A percentile compares a stretch with the other conserved stretches of the same genome.
Conservation (phyloP, 2,888 invertebrate genomes). For the Crepidodera aurea region DNA sequence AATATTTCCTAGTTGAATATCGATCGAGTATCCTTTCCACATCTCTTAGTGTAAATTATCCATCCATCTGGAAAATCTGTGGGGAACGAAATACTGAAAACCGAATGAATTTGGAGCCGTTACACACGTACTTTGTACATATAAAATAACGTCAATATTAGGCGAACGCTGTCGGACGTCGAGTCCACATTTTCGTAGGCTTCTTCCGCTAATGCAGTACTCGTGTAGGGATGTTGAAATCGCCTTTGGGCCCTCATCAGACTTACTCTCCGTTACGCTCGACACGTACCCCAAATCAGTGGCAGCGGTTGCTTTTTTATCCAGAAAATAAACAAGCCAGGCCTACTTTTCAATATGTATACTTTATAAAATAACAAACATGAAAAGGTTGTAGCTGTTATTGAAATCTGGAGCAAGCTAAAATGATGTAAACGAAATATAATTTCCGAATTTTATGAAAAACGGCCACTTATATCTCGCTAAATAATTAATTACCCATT, state of each 20-base stretch:
- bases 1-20: too few relatives aligned
- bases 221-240: constrained; percentile 61
- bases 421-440: too few relatives aligned
- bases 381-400: too few relatives aligned
- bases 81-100: constrained; percentile 20
- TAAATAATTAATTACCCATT: too few relatives aligned
- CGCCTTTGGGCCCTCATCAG: constrained; percentile 59
- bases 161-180: constrained; percentile 34
- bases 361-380: too few relatives aligned
- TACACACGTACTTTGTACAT: constrained; percentile 45
- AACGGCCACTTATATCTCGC: too few relatives aligned
- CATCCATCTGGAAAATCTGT: not conserved
- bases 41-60: not conserved
- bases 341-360: too few relatives aligned
- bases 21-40: too few relatives aligned
- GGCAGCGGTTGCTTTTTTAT: not conserved
- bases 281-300: constrained; percentile 52
- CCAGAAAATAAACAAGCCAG: too few relatives aligned
- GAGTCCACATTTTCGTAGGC: constrained; percentile 52
- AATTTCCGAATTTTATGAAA: too few relatives aligned
- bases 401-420: too few relatives aligned
- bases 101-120: constrained; percentile 39
- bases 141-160: constrained; percentile 43
- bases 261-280: constrained; percentile 53
- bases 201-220: constrained; percentile 61